Evolutionary conservation across 2,797 vertebrate genomes (phyloP).

Genomic region (Emydoidea blandingii): DNA sequence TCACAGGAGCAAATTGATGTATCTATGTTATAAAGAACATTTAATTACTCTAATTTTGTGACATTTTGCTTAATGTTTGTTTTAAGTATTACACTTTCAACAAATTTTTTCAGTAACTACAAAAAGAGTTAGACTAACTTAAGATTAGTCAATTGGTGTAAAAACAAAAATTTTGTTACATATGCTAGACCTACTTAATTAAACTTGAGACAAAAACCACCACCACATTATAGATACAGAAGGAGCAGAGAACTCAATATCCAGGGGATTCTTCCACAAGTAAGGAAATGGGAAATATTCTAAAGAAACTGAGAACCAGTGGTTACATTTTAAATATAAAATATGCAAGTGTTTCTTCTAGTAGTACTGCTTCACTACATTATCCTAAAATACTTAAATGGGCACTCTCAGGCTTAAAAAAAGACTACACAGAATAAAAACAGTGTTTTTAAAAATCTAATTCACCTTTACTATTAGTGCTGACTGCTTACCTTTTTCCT

Average conservation of each 20-base stretch:
- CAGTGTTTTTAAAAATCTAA: background rate
- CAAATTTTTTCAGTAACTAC: background rate
- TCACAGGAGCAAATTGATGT: background rate
- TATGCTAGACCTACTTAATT: background rate
- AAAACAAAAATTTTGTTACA: background rate
- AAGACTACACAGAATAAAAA: background rate
- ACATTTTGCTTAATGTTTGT: background rate
- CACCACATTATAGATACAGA: background rate
- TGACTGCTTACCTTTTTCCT: background rate
- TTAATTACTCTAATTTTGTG: background rate
- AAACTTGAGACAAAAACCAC: background rate
- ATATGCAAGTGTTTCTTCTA: background rate
- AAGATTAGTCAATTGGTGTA: background rate
- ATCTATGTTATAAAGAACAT: background rate
- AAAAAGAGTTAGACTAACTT: background rate
- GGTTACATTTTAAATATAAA: background rate
- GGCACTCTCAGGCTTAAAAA: background rate
- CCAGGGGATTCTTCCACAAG: background rate
- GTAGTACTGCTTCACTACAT: background rate
- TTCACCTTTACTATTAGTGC: background rate
- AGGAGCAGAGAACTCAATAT: background rate
- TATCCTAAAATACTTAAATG: background rate
- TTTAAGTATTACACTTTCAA: background rate
- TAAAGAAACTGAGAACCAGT: background rate
- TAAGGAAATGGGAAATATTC: background rate